These are phyloP conservation scores for Sciurus vulgaris DNA, from an alignment of 2,797 vertebrate genomes.

Conservation along the genomic window DNA sequence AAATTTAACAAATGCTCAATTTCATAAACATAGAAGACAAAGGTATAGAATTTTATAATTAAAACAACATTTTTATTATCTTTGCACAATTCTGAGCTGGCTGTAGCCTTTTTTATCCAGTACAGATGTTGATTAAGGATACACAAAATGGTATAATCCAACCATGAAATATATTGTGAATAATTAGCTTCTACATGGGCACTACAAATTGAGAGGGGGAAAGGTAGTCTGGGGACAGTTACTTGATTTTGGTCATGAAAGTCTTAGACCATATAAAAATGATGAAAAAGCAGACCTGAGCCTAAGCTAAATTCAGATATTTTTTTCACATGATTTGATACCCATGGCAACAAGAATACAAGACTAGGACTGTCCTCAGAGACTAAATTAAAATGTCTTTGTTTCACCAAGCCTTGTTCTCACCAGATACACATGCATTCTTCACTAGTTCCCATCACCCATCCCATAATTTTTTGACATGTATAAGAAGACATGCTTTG, in stretches of 20 bases:
- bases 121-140: neutral
- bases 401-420: neutral
- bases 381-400: neutral
- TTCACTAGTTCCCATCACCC: neutral
- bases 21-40: neutral
- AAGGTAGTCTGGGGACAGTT: neutral
- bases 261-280: neutral
- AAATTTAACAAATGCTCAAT: neutral
- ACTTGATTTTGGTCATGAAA: neutral
- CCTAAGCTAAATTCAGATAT: neutral
- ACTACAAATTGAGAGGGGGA: neutral
- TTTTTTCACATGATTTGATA: neutral
- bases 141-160: neutral
- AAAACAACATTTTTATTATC: neutral
- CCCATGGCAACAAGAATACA: neutral
- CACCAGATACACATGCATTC: neutral
- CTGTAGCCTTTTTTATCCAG: neutral
- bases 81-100: neutral
- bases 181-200: too few relatives aligned
- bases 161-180: neutral
- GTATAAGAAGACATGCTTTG: neutral
- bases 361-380: neutral
- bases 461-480: neutral
- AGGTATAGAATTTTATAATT: neutral
- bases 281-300: neutral